A percentile compares a stretch with the other conserved stretches of the same genome.
These are phyloP conservation scores for Sphenopsis melanotis DNA, from an alignment of 2,797 vertebrate species.

Conservation along the genomic window DNA sequence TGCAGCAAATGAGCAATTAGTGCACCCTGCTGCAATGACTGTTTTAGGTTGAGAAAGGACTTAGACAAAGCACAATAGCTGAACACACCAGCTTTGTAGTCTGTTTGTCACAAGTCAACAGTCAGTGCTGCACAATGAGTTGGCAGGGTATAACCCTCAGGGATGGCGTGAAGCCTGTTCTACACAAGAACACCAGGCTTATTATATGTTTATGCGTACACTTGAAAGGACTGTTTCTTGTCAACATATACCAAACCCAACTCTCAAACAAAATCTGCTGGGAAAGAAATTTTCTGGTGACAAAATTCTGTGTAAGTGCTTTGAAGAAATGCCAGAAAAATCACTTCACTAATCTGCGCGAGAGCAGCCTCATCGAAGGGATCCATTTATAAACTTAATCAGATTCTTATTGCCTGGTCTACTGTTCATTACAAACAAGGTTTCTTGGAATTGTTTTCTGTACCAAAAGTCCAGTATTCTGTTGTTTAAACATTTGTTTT, in stretches of 20 bases:
- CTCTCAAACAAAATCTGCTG: not conserved
- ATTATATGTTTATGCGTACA: not conserved
- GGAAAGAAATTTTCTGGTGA: not conserved
- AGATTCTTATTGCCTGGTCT: not conserved
- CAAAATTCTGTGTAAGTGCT: not conserved
- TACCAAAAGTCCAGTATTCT: not conserved
- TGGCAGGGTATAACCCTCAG: not conserved
- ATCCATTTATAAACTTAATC: not conserved
- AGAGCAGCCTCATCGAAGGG: not conserved
- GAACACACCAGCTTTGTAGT: constrained; percentile 62
- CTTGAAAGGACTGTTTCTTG: not conserved
- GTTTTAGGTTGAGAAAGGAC: constrained; percentile 38
- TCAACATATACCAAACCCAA: not conserved
- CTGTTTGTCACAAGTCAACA: constrained; percentile 42
- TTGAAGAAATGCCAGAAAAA: not conserved
- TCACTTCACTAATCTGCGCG: not conserved
- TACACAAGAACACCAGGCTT: not conserved
- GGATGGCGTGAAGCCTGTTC: fast-evolving
- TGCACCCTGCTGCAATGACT: constrained; percentile 23
- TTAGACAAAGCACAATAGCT: constrained; percentile 15
- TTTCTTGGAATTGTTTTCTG: not conserved
- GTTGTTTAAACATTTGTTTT: not conserved
- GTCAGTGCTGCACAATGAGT: not conserved
- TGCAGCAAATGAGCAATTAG: constrained; percentile 70
- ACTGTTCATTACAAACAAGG: not conserved